Conservation (phyloP, 2,888 invertebrate species). For the Drosophila merina region DNA sequence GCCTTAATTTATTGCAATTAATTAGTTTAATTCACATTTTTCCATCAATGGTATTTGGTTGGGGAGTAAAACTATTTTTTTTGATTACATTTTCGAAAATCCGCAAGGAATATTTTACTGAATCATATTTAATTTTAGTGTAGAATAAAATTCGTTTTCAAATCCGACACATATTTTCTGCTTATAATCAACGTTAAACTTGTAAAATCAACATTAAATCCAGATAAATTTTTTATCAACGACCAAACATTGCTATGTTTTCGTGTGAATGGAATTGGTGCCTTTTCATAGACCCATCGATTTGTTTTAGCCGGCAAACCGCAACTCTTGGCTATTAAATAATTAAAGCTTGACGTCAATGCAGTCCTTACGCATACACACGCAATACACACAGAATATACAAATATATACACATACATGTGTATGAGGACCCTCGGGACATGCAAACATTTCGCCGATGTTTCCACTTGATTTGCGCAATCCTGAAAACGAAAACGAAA, state of each 20-base stretch:
- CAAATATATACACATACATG: background rate
- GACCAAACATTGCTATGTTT: background rate
- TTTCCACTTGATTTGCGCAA: conserved; percentile 34
- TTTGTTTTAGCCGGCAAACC: conserved; percentile 20
- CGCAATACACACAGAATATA: background rate
- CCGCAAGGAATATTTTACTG: too few relatives aligned
- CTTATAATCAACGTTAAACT: background rate
- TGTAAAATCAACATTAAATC: background rate
- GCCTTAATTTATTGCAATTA: too few relatives aligned
- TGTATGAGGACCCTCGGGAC: conserved; percentile 27
- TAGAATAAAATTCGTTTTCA: too few relatives aligned
- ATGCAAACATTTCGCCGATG: conserved; percentile 35
- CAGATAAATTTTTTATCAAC: background rate
- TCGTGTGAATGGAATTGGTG: conserved; percentile 9
- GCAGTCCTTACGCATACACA: conserved; percentile 25
- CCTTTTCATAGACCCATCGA: conserved; percentile 26
- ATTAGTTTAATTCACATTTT: too few relatives aligned
- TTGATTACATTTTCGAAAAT: too few relatives aligned
- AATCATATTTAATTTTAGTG: too few relatives aligned
- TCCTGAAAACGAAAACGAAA: conserved; percentile 4
- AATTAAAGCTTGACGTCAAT: conserved; percentile 68
- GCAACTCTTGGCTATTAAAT: conserved; percentile 39
- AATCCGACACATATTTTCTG: too few relatives aligned
- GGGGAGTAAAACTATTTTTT: too few relatives aligned
- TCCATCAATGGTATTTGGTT: too few relatives aligned